Percentiles rank a stretch among this genome's conserved stretches.
Conservation (phyloP, 2,888 invertebrate species). For the Tachina lurida region DNA sequence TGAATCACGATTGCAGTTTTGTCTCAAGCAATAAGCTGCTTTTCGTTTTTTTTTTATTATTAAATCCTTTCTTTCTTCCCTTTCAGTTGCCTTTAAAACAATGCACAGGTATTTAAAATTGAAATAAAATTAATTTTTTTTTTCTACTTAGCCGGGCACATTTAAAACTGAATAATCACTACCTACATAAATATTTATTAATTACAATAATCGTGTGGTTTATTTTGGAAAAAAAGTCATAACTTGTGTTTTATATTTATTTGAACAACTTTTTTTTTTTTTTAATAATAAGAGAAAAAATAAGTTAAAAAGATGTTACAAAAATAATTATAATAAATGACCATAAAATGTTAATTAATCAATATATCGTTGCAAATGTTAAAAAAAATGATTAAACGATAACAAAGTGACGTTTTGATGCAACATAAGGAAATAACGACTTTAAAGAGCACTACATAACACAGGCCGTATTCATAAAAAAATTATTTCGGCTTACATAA, state of each 20-base stretch:
- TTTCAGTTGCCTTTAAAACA: conserved; percentile 26
- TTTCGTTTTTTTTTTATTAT: background rate
- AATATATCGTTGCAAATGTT: conserved; percentile 50
- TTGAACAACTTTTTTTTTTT: background rate
- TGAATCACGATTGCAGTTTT: conserved; percentile 4
- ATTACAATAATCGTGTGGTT: conserved; percentile 27
- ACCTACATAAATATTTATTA: conserved; percentile 48
- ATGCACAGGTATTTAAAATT: background rate
- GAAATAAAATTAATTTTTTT: background rate
- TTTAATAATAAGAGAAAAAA: background rate
- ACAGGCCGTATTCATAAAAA: too few species aligned
- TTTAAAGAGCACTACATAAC: background rate
- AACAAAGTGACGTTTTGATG: background rate
- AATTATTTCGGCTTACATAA: background rate
- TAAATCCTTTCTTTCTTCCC: background rate
- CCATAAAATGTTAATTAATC: conserved; percentile 66
- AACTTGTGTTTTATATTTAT: conserved; percentile 26
- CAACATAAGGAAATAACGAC: background rate
- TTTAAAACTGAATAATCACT: conserved; percentile 5
- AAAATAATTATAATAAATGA: conserved; percentile 68
- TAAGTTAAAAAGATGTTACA: conserved; percentile 1
- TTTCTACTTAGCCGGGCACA: background rate
- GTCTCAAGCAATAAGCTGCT: background rate
- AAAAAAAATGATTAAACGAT: background rate
- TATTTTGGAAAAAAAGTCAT: conserved; percentile 13